A percentile compares a stretch with the other conserved stretches of the same genome.
These are phyloP conservation scores for Drosophila kambysellisi DNA, from an alignment of 2,888 invertebrate genomes.

Conservation along the genomic window DNA sequence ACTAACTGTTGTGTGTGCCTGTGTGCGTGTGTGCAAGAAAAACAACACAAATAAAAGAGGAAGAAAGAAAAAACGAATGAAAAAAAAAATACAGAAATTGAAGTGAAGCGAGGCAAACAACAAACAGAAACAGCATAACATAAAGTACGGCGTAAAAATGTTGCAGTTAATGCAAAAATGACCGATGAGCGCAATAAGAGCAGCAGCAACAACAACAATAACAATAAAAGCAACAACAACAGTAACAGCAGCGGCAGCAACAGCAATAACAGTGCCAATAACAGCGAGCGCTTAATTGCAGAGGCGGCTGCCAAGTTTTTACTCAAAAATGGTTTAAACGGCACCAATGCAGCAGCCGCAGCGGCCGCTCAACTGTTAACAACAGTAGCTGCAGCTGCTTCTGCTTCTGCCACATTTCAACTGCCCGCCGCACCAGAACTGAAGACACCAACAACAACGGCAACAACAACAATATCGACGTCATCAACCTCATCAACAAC, in stretches of 20 bases:
- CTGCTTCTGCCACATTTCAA: conserved; percentile 73
- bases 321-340: conserved; percentile 82
- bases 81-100: conserved; percentile 37
- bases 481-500: conserved; percentile 40
- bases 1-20: conserved; percentile 45
- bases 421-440: conserved; percentile 66
- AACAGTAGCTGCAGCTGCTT: conserved; percentile 71
- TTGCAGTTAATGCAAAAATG: conserved; percentile 86
- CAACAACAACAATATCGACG: conserved; percentile 28
- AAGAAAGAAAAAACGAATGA: conserved; percentile 32
- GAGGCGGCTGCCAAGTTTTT: conserved; percentile 81
- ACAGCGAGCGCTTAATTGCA: conserved; percentile 73
- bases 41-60: conserved; percentile 47
- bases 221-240: conserved; percentile 42
- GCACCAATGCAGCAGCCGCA: conserved; percentile 69
- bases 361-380: conserved; percentile 64
- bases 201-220: conserved; percentile 85
- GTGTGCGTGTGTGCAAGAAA: conserved; percentile 51
- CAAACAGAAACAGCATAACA: conserved; percentile 38
- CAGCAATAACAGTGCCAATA: conserved; percentile 52
- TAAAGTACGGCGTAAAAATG: conserved; percentile 70
- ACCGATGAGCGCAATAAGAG: conserved; percentile 88
- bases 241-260: conserved; percentile 34
- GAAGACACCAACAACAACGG: conserved; percentile 35
- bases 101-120: conserved; percentile 53